These are phyloP conservation scores for Xylocopa sonorina DNA, from an alignment of 1,140 invertebrate genomes.

Conservation along the genomic window DNA sequence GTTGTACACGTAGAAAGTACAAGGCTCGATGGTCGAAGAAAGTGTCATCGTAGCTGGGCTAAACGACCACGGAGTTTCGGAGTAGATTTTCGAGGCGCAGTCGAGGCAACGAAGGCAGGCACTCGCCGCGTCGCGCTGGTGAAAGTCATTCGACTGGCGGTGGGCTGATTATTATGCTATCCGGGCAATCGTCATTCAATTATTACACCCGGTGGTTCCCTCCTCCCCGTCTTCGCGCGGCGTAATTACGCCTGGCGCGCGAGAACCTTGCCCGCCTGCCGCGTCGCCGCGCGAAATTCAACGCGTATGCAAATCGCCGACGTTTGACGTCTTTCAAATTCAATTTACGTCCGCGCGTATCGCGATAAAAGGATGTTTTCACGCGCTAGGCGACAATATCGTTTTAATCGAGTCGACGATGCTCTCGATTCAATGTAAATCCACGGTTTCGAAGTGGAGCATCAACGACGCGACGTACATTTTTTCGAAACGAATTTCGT, in stretches of 20 bases:
- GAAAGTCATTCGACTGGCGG: constrained; percentile 44
- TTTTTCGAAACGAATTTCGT: no score
- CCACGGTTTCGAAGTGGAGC: no score
- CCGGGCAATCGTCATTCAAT: constrained; percentile 61
- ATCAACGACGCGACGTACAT: no score
- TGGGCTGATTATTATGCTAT: constrained; percentile 59
- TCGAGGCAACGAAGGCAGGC: not conserved
- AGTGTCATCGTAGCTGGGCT: constrained; percentile 9
- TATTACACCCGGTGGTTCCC: constrained; percentile 40
- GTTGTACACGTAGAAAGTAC: constrained; percentile 25
- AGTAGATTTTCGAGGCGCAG: not conserved
- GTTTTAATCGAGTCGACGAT: no score
- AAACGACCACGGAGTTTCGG: not conserved
- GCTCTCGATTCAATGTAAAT: no score
- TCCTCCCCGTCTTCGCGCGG: constrained; percentile 39
- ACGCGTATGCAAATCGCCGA: constrained; percentile 32
- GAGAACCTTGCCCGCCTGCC: constrained; percentile 30
- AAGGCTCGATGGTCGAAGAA: not conserved
- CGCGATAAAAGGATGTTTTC: not conserved
- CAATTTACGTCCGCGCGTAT: not conserved
- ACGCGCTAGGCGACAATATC: not conserved
- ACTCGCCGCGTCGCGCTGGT: constrained; percentile 22
- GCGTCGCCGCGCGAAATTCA: constrained; percentile 49
- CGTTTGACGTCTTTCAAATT: constrained; percentile 7
- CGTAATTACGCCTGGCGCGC: constrained; percentile 43